These are phyloP conservation scores for Sebastes cheni DNA, from an alignment of 2,797 vertebrate genomes.

Conservation along the genomic window DNA sequence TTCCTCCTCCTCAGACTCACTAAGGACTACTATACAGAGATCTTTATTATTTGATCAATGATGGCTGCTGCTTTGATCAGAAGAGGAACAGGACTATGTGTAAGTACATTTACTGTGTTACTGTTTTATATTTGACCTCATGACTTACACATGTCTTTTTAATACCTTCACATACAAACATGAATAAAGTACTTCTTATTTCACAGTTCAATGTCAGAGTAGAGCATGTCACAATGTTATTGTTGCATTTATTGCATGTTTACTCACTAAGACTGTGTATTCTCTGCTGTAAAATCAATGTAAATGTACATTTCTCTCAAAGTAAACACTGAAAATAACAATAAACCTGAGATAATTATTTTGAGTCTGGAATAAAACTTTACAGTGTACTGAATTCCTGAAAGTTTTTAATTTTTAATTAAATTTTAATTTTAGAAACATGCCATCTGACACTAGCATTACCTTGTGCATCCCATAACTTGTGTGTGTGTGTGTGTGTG, in stretches of 20 bases:
- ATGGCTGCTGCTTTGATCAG: conserved; percentile 39
- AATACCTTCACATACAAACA: neutral
- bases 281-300: neutral
- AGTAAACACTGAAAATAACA: neutral
- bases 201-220: too few relatives aligned
- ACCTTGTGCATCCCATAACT: neutral
- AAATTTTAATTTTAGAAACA: too few relatives aligned
- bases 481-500: neutral
- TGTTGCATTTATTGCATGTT: neutral
- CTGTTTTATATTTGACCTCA: neutral
- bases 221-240: too few relatives aligned
- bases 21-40: neutral
- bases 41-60: neutral
- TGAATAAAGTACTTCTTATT: neutral
- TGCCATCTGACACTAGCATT: neutral
- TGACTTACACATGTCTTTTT: too few relatives aligned
- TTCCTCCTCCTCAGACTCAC: neutral
- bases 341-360: too few relatives aligned
- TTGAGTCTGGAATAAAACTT: too few relatives aligned
- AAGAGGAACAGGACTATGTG: conserved; percentile 6
- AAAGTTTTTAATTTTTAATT: too few relatives aligned
- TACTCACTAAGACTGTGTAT: neutral
- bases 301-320: neutral
- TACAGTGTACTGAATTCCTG: too few relatives aligned
- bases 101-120: neutral